A percentile compares a stretch with the other conserved stretches of the same genome.
Conservation (phyloP, 2,888 invertebrate genomes). For the Epirrhoe tristata region DNA sequence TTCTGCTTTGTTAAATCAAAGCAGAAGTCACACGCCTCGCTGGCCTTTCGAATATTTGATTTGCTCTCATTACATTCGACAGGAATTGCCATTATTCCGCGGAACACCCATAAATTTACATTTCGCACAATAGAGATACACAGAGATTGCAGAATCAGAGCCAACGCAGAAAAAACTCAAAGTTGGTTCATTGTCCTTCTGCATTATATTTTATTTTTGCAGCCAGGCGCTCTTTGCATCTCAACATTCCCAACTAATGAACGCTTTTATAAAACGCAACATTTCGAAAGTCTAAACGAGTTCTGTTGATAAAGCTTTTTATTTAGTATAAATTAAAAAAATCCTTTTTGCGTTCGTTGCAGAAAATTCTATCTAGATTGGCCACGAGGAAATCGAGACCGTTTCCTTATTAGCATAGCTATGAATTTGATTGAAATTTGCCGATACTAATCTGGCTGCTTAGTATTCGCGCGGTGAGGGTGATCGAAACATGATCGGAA, state of each 20-base stretch:
- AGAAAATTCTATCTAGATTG: constrained; percentile 36
- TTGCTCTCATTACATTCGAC: constrained; percentile 54
- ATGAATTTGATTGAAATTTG: constrained; percentile 39
- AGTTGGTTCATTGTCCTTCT: constrained; percentile 31
- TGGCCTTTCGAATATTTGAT: constrained; percentile 52
- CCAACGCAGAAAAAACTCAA: constrained; percentile 13
- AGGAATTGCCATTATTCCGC: constrained; percentile 51
- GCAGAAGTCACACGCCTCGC: constrained; percentile 20
- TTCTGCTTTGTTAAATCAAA: constrained; percentile 14
- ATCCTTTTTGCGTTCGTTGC: constrained; percentile 23
- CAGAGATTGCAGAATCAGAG: constrained; percentile 27
- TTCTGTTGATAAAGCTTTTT: constrained; percentile 27
- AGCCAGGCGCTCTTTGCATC: constrained; percentile 30
- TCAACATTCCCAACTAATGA: constrained; percentile 29
- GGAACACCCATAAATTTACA: constrained; percentile 44
- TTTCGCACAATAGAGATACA: constrained; percentile 34
- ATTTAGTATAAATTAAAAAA: constrained; percentile 9
- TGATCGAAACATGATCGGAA: constrained; percentile 30
- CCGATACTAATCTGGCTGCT: constrained; percentile 34
- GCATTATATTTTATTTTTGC: constrained; percentile 34
- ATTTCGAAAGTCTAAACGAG: constrained; percentile 22
- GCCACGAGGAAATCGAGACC: constrained; percentile 22
- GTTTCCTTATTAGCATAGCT: constrained; percentile 29
- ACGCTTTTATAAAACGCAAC: constrained; percentile 32
- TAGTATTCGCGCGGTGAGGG: constrained; percentile 32